Evolutionary conservation across 2,797 vertebrate genomes (phyloP), one percentile per base, ranked within the genome.

Genomic region (Garrulus glandarius): DNA sequence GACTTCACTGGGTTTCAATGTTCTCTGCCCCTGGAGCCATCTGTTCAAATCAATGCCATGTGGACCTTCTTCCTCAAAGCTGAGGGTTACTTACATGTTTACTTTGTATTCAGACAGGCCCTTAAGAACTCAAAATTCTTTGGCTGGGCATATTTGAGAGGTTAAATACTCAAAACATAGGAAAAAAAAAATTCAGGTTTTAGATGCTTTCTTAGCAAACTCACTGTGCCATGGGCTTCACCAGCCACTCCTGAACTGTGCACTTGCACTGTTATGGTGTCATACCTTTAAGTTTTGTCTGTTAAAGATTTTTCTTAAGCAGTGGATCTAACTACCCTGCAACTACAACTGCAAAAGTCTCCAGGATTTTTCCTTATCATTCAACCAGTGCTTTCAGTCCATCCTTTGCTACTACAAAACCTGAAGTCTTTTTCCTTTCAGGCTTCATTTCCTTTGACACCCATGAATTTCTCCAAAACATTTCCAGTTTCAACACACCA

Each of bases 221-320:
- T 52, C 27, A 3, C n/a, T 41, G 18, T 55, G 49, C 44, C 24
- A 23, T 32, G 4, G 14, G 29, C 61, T 71, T 49, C 32, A 71
- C 30, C 68, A 74, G 20, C 64, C 26, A 12, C 47, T 75, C 59
- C 36, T 68, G 29, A 67, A 55, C 8, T 21, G 23, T 26, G 24
- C 1, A 2, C 6, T 29, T 44, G 11, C 23, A 65, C 32, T 19
- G 11, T 55, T 80, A 29, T 0, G 0, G 26, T 9, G 3, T 21
- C 64, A 29, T 6, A 44, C 6, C 7, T 72, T 32, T 13, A 53
- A n/a, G 10, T 81, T 87, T 39, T 41, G 7, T 36, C 19, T 34
- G 5, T 34, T 79, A 6, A 49, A 59, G 21, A 4, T 67, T 65
- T 67, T 89, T 47, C 52, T 75, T 50, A 43, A 64, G 22, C n/a